Base-by-base conservation (phyloP, 2,888 invertebrate genomes). In the Caenorhabditis plicata region DNA sequence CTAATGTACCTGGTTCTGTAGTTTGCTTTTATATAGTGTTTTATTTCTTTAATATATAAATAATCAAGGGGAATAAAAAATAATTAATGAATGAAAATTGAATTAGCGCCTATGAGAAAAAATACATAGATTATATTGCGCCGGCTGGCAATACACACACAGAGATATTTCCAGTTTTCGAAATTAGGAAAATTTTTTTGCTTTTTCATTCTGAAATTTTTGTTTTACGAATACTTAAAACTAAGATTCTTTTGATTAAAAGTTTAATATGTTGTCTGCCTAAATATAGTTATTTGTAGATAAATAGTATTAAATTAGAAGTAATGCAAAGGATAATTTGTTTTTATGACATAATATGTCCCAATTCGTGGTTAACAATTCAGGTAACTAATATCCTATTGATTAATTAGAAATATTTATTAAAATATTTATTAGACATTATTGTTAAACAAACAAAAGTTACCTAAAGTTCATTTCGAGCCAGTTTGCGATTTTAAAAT, bases 401-500 rank as follows among this genome's bases (percentile, higher is more conserved):
- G 5, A 17, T 19, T 17, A 32, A 33, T 35, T 22, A 8, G 11
- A n/a, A 31, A 36, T 3, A 26, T 44, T 33, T 35, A 35, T 44
- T 38, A 29, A 27, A 39, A 29, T 39, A 31, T 27, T 38, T 47
- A 20, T 20, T 2, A 4, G 3, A 7, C 23, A 26, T 19, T 17
- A 4, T 11, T 17, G 26, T 27, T 29, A 36, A 23, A 23, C 2
- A 35, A 2, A 26, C 40, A 13, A 17, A 19, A 36, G 2, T 60
- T 60, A 17, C 47, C 47, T 38, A 23, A 20, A 2, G 35, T 60
- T n/a, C 53, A 60, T 27, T 60, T 52, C 36, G 49, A 53, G 32
- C 60, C 60, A 2, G 60, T 60, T 11, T 60, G 60, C 20, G 60
- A 60, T 29, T 60, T 60, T 32, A 60, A 60, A 53, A 53, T 60